Conservation (phyloP, 2,888 invertebrate species). For the Dermolepida albohirtum region DNA sequence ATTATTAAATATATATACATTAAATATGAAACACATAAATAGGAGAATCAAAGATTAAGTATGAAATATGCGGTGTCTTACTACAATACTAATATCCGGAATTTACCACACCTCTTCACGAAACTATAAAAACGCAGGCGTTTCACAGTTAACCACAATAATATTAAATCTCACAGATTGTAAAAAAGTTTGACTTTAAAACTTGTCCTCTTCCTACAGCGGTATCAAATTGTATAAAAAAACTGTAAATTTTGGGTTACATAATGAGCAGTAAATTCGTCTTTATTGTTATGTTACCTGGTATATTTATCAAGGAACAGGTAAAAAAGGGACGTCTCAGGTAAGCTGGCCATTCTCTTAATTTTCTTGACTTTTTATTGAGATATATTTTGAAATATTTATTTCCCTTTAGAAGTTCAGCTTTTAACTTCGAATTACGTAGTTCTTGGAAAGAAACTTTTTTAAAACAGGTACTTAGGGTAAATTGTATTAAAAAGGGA, state of each 20-base stretch:
- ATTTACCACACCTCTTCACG: too few relatives aligned
- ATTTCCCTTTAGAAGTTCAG: conserved; percentile 11
- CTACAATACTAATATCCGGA: too few relatives aligned
- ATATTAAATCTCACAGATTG: conserved; percentile 7
- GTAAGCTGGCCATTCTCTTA: conserved; percentile 10
- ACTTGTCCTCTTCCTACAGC: conserved; percentile 16
- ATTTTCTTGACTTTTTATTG: conserved; percentile 21
- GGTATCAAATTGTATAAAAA: conserved; percentile 24
- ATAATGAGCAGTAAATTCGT: conserved; percentile 37
- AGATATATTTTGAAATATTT: conserved; percentile 19
- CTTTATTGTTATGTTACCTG: conserved; percentile 31
- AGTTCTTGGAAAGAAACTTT: conserved; percentile 7
- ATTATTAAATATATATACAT: too few relatives aligned
- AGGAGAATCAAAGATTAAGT: too few relatives aligned
- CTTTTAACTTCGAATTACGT: conserved; percentile 4
- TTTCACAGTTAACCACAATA: conserved; percentile 3
- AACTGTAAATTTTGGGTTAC: conserved; percentile 33
- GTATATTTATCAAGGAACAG: conserved; percentile 33
- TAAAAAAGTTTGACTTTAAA: not conserved
- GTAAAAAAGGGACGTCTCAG: conserved; percentile 28
- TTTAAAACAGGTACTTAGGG: too few relatives aligned
- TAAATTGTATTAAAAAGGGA: too few relatives aligned
- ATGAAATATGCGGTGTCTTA: too few relatives aligned
- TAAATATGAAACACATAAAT: too few relatives aligned
- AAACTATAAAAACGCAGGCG: not conserved